Conservation (phyloP, 2,113 vertebrate genomes). For the Argyrosomus japonicus region DNA sequence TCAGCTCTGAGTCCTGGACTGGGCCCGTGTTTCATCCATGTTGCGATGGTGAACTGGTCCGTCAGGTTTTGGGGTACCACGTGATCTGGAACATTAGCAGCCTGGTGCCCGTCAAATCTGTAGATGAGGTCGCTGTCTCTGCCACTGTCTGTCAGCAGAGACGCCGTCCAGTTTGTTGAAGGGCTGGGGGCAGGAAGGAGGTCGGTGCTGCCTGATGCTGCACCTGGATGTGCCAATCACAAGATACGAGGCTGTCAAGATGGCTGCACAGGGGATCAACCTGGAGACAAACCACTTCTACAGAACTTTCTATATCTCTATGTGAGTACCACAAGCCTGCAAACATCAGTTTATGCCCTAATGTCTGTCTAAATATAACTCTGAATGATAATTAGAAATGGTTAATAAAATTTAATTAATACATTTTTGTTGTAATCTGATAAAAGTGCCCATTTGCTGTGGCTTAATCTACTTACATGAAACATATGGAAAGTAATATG, state of each 20-base stretch:
- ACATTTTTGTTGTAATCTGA: not conserved
- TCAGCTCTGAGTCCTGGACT: conserved; percentile 93
- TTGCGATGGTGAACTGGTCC: conserved; percentile 95
- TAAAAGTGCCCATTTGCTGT: not conserved
- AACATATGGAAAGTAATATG: not conserved
- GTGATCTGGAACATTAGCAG: conserved; percentile 93
- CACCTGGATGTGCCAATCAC: conserved; percentile 83
- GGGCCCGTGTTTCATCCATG: conserved; percentile 98
- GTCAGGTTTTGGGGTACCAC: conserved; percentile 97
- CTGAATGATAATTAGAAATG: not conserved
- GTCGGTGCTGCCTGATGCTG: conserved; percentile 95
- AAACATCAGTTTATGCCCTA: not conserved
- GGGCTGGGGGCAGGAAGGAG: conserved; percentile 91
- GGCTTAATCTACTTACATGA: not conserved
- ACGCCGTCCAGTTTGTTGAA: conserved; percentile 93
- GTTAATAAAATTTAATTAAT: no score
- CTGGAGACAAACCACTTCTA: not conserved
- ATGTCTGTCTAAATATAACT: not conserved
- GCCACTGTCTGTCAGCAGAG: conserved; percentile 91
- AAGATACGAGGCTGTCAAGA: conserved; percentile 25
- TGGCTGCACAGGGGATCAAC: not conserved
- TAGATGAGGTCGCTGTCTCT: conserved; percentile 92
- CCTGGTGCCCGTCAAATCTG: conserved; percentile 94
- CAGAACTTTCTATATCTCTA: not conserved
- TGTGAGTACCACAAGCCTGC: not conserved